Base-by-base conservation (phyloP, 2,797 vertebrate species). In the Morus bassanus region DNA sequence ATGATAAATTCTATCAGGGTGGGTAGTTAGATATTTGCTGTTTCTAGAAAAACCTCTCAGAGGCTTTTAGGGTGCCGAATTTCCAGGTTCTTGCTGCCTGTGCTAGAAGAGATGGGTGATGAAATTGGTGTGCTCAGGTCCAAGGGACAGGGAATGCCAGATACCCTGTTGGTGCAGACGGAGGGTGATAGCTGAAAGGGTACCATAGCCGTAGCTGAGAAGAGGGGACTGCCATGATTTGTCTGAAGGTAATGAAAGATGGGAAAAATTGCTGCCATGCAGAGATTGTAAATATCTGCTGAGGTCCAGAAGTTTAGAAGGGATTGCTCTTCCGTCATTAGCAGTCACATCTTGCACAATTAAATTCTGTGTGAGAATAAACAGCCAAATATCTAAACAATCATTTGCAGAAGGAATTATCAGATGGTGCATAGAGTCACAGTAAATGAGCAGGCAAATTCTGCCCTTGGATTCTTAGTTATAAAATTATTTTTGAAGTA, bases 321-420 rank as follows among this genome's bases (percentile, higher is more conserved):
- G 1, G 1, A 54, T 73, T 53, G 45, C 30, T 85, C 33, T 93
- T 74, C 70, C 9, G 17, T 63, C 76, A 41, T 67, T 30, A 46
- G 64, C 85, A 79, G 51, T 64, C 43, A 45, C n/a, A 23, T 45
- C 89, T 88, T 91, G 86, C 78, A 89, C 78, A 67, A 91, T 78
- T 75, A 54, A 89, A 93, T 85, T 84, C 54, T 41, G 54, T 45
- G 25, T 67, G 74, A 82, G 56, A 79, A 76, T 60, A 70, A 95
- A 82, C 67, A 93, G 78, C 45, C 72, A 59, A 27, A 33, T 82
- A 88, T 74, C 89, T 64, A 86, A 93, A 45, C 31, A 91, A 77
- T 68, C 45, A 76, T 76, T 80, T 84, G 61, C 57, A 84, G 69
- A 70, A 60, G 11, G 13, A 77, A 67, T 50, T 85, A 79, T 87